Evolutionary conservation across 2,113 vertebrate genomes (phyloP).

Genomic region (Hypomesus transpacificus): DNA sequence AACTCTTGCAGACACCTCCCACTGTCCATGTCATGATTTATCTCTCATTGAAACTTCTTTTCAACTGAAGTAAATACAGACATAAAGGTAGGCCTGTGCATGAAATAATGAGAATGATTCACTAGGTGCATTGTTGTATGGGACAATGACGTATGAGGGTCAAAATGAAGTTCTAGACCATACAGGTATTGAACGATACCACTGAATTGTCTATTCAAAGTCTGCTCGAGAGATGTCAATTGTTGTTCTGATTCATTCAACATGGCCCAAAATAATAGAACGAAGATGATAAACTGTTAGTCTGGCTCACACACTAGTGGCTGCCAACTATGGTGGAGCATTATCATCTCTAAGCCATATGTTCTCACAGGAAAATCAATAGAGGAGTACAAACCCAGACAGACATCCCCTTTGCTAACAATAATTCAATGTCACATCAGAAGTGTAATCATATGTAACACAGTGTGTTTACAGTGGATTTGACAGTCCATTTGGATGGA

Average conservation of each 20-base stretch:
- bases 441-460: constrained; percentile 29
- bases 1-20: too few relatives aligned
- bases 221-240: not conserved
- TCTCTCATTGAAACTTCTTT: too few relatives aligned
- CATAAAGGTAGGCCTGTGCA: too few relatives aligned
- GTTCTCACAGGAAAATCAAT: constrained; percentile 32
- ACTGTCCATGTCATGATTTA: too few relatives aligned
- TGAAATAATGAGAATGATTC: too few relatives aligned
- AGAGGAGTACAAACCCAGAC: constrained; percentile 22
- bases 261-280: not conserved
- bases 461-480: constrained; percentile 3
- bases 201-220: not conserved
- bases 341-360: constrained; percentile 23
- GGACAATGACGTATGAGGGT: too few relatives aligned
- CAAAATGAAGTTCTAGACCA: too few relatives aligned
- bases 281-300: not conserved
- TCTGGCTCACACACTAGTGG: not conserved
- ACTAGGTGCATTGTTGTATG: too few relatives aligned
- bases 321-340: constrained; percentile 12
- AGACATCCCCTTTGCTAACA: constrained; percentile 22
- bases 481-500: constrained; percentile 24
- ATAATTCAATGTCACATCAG: constrained; percentile 33
- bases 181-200: too few relatives aligned
- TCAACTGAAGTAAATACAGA: too few relatives aligned
- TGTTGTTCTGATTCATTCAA: not conserved